Percentiles rank a stretch among this genome's conserved stretches.
phyloP scores from a whole-genome alignment of 1,140 invertebrate species.

The Ceratosolen fusciceps region DNA sequence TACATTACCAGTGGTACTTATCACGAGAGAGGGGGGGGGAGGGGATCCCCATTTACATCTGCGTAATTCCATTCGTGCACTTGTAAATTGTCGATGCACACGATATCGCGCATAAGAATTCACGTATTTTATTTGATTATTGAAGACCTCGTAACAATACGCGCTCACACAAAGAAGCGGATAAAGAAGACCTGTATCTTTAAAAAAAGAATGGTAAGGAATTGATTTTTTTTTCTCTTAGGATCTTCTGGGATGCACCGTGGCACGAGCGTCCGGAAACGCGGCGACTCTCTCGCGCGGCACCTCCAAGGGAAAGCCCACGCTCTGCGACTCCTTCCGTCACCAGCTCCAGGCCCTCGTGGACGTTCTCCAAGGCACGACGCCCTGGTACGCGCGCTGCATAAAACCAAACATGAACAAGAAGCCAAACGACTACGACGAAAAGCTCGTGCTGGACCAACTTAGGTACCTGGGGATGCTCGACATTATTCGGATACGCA shows the following conservation, averaged over 20 bases:
- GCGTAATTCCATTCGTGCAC: too few species aligned
- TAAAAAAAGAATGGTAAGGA: too few species aligned
- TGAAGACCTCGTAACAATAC: too few species aligned
- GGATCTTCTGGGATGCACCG: constrained; percentile 69
- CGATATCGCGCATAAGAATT: too few species aligned
- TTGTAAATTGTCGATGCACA: too few species aligned
- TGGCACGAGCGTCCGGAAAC: constrained; percentile 61
- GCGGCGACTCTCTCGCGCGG: constrained; percentile 89
- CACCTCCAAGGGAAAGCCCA: constrained; percentile 92
- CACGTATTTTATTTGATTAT: too few species aligned
- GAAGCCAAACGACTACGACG: constrained; percentile 86
- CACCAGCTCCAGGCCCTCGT: constrained; percentile 92
- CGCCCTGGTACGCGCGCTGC: constrained; percentile 96
- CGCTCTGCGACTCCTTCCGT: constrained; percentile 93
- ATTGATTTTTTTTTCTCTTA: not conserved
- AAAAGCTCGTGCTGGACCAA: constrained; percentile 89
- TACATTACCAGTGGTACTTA: too few species aligned
- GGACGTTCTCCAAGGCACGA: constrained; percentile 91
- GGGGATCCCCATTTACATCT: too few species aligned
- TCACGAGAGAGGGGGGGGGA: too few species aligned
- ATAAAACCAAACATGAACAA: constrained; percentile 96
- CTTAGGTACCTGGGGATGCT: constrained; percentile 95
- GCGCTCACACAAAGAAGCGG: too few species aligned
- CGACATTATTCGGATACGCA: constrained; percentile 93
- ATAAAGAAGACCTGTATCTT: too few species aligned